Evolutionary conservation across 2,113 vertebrate genomes (phyloP).

Genomic region (Carassius auratus): DNA sequence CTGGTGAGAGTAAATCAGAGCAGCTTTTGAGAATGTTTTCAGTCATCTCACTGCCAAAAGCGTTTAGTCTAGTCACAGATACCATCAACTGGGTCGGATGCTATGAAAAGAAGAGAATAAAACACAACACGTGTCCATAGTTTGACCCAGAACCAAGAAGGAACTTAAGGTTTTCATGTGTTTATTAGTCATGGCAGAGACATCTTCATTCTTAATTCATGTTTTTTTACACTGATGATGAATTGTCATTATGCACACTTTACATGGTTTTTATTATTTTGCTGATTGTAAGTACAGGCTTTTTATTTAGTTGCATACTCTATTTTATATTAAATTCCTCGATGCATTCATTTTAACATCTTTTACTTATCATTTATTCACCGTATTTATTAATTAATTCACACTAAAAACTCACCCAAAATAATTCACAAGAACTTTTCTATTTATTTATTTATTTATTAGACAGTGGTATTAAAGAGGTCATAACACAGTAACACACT

Average conservation of each 20-base stretch:
- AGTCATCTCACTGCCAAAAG: background rate
- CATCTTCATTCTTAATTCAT: background rate
- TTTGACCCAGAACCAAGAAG: background rate
- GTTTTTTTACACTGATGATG: no score
- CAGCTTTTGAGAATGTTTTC: slow-evolving; percentile 28
- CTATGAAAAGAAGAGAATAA: background rate
- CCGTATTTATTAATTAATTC: background rate
- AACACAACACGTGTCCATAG: background rate
- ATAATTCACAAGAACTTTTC: no score
- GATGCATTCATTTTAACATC: background rate
- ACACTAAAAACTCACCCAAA: background rate
- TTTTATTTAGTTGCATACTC: background rate
- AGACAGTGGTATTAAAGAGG: background rate
- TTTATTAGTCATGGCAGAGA: background rate
- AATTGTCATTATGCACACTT: background rate
- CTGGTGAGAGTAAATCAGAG: background rate
- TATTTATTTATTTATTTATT: background rate
- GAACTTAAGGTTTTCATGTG: background rate
- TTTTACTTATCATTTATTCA: background rate
- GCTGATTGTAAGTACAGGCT: background rate
- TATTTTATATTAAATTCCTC: no score
- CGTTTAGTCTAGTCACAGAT: background rate
- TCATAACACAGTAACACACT: background rate
- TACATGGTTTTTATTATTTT: background rate
- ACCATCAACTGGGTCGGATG: background rate